Evolutionary conservation across 1,140 invertebrate species (phyloP), one percentile per base, ranked within the genome.

Genomic region (Caenorhabditis latens): DNA sequence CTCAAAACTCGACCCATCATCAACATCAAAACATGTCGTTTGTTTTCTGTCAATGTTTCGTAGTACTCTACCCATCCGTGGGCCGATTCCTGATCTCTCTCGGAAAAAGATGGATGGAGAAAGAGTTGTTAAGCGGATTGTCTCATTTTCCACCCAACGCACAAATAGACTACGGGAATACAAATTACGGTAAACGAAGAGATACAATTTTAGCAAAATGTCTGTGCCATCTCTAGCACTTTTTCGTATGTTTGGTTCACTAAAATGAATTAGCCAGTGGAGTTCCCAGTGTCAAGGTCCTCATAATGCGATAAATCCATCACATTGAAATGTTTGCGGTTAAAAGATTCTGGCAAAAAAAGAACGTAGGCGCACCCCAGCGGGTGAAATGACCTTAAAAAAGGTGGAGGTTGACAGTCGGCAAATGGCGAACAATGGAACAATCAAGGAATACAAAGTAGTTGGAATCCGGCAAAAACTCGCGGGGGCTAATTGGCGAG

Each of bases 371-470:
- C 71, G 71, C 71, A 50, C 40, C 65, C 5, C 71, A 79, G 24
- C n/a, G 24, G 71, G 46, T 79, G 46, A n/a, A 79, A 79, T 79
- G 71, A 79, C 71, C 71, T 79, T 79, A 79, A 50, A 79, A 79
- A 53, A 79, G 24, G 50, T 13, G 2, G 13, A 46, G 71, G n/a
- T 16, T 2, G 61, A 7, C n/a, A n/a, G 61, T 63, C 9, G 61
- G 61, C 61, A 71, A 71, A 46, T 50, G 71, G 21, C 46, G 46
- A 32, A 48, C 71, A 79, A 50, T 79, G 40, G 71, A 79, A 79
- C 71, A 50, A 79, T 79, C 71, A 79, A 50, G n/a, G 46, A 43
- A 50, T 79, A 21, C 71, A 79, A 71, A 50, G n/a, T 79, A 79
- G 71, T 48, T 50, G 71, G 32, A n/a, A 50, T 79, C 19, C 46